Conservation (phyloP, 2,113 vertebrate species). For the Meleagris gallopavo region DNA sequence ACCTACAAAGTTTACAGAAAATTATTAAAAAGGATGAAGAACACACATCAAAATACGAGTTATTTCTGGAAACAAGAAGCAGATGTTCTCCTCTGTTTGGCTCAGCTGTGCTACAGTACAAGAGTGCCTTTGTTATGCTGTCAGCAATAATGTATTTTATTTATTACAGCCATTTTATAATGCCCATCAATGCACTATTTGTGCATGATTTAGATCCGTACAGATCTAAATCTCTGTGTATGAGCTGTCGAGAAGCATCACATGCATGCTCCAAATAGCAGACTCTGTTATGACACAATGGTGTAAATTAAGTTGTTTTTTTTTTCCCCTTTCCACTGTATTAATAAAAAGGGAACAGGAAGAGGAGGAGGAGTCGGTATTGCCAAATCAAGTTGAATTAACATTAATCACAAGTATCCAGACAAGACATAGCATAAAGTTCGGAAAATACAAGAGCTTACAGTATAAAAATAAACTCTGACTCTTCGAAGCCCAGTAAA, state of each 20-base stretch:
- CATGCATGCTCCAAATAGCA: background rate
- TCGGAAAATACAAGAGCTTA: background rate
- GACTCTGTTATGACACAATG: background rate
- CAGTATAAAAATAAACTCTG: slow-evolving; percentile 3
- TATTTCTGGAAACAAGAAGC: slow-evolving; percentile 76
- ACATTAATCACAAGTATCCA: slow-evolving; percentile 14
- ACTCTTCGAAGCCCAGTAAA: slow-evolving; percentile 17
- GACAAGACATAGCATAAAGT: background rate
- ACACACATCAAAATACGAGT: slow-evolving; percentile 59
- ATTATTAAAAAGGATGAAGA: slow-evolving; percentile 61
- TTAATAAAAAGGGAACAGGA: slow-evolving; percentile 59
- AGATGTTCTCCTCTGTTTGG: slow-evolving; percentile 74
- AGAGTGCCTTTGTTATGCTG: slow-evolving; percentile 72
- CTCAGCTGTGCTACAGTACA: slow-evolving; percentile 73
- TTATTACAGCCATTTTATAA: slow-evolving; percentile 70
- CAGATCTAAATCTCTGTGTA: background rate
- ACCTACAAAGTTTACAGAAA: slow-evolving; percentile 57
- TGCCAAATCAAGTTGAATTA: slow-evolving; percentile 41
- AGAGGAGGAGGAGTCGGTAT: slow-evolving; percentile 7
- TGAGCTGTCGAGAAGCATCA: background rate
- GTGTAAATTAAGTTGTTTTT: slow-evolving; percentile 7
- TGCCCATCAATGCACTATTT: slow-evolving; percentile 52
- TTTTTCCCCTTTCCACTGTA: background rate
- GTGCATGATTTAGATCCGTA: background rate
- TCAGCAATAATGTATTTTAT: slow-evolving; percentile 72